These are phyloP conservation scores for Pseudonaja textilis DNA, from an alignment of 2,113 vertebrate species.

Conservation along the genomic window DNA sequence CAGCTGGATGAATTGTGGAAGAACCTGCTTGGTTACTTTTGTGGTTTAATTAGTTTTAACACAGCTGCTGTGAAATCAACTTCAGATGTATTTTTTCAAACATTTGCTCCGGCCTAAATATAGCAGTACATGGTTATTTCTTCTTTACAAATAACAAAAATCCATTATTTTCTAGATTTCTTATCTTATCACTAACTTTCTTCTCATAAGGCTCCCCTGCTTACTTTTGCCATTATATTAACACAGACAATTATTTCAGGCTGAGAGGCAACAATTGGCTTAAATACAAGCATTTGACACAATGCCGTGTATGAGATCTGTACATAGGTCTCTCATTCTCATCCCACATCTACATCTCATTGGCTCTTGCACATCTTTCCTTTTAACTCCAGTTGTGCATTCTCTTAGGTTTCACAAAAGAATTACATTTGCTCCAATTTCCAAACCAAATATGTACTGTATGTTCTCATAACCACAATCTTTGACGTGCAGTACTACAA, in stretches of 20 bases:
- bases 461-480: neutral
- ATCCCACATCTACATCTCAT: neutral
- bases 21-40: neutral
- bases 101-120: neutral
- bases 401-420: neutral
- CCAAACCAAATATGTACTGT: neutral
- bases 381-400: no score
- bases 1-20: neutral
- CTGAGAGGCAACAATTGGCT: neutral
- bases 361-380: neutral
- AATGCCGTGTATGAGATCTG: no score
- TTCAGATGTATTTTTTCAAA: neutral
- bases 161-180: neutral
- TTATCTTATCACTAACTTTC: neutral
- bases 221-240: neutral
- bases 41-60: neutral
- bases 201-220: neutral
- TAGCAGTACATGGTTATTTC: neutral
- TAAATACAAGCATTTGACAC: neutral
- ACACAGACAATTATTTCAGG: neutral
- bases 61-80: neutral
- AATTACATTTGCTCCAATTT: neutral
- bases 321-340: neutral
- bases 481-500: no score
- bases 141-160: neutral